These are phyloP conservation scores for Diabrotica virgifera DNA, from an alignment of 1,140 invertebrate genomes.

Conservation along the genomic window DNA sequence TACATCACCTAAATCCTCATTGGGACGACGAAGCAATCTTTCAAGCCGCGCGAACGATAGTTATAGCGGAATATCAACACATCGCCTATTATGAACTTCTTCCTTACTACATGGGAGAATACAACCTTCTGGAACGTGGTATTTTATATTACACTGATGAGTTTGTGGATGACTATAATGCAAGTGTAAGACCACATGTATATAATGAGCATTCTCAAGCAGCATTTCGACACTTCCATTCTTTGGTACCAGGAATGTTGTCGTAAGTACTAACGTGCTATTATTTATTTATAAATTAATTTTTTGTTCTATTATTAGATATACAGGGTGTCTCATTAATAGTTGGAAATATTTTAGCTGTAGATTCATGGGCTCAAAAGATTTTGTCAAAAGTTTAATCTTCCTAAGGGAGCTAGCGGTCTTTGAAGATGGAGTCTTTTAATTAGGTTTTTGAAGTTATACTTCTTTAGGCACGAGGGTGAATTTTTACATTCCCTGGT, in stretches of 20 bases:
- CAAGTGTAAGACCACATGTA: slow-evolving; percentile 71
- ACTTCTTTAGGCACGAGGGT: too few relatives aligned
- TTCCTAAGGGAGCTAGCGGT: too few relatives aligned
- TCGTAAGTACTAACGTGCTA: slow-evolving; percentile 69
- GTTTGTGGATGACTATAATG: slow-evolving; percentile 83
- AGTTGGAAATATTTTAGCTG: too few relatives aligned
- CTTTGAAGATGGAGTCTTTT: too few relatives aligned
- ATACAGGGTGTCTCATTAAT: too few relatives aligned
- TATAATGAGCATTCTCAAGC: slow-evolving; percentile 83
- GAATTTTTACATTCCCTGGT: too few relatives aligned
- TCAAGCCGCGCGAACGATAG: slow-evolving; percentile 81
- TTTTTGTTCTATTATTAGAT: too few relatives aligned
- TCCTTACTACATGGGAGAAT: slow-evolving; percentile 69
- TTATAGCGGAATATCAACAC: slow-evolving; percentile 74
- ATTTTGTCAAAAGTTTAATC: too few relatives aligned
- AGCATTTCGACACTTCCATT: slow-evolving; percentile 86
- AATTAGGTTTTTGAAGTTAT: too few relatives aligned
- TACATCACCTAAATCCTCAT: slow-evolving; percentile 76
- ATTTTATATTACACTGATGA: slow-evolving; percentile 61
- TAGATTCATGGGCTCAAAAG: too few relatives aligned
- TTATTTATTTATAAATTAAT: too few relatives aligned
- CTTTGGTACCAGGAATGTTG: slow-evolving; percentile 72
- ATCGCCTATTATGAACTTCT: slow-evolving; percentile 85
- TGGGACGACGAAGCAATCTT: slow-evolving; percentile 84
- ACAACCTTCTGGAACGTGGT: slow-evolving; percentile 66